phyloP scores from a whole-genome alignment of 2,113 vertebrate species.

The Cebus imitator region DNA sequence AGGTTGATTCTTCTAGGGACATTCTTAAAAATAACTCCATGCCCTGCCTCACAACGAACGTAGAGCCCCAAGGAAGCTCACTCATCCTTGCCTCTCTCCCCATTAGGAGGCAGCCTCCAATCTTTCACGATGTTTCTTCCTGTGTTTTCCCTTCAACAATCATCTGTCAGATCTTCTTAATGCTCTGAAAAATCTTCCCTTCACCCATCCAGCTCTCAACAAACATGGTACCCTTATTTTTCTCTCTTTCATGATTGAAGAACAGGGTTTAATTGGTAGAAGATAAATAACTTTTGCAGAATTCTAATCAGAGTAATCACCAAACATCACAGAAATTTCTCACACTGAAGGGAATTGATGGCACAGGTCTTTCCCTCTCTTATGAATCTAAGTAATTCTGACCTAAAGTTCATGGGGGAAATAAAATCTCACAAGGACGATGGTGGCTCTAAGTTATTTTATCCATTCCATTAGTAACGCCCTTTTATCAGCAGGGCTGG shows the following conservation, averaged over 20 bases:
- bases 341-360: neutral
- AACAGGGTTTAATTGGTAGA: neutral
- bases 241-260: neutral
- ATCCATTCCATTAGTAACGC: neutral
- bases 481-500: conserved; percentile 38
- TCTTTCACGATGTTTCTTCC: neutral
- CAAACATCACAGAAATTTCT: neutral
- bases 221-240: neutral
- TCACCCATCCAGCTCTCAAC: neutral
- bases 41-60: neutral
- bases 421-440: neutral
- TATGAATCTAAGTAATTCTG: neutral
- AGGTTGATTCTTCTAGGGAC: neutral
- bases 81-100: neutral
- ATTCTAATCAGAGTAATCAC: neutral
- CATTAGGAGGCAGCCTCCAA: neutral
- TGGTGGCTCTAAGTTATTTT: conserved; percentile 9
- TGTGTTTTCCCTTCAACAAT: neutral
- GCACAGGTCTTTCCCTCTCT: neutral
- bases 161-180: neutral
- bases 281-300: neutral
- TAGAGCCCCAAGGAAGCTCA: neutral
- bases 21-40: neutral
- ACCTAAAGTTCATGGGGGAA: neutral
- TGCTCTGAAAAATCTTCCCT: neutral